Conservation (phyloP, 1,140 invertebrate species). For the Latrodectus geometricus region DNA sequence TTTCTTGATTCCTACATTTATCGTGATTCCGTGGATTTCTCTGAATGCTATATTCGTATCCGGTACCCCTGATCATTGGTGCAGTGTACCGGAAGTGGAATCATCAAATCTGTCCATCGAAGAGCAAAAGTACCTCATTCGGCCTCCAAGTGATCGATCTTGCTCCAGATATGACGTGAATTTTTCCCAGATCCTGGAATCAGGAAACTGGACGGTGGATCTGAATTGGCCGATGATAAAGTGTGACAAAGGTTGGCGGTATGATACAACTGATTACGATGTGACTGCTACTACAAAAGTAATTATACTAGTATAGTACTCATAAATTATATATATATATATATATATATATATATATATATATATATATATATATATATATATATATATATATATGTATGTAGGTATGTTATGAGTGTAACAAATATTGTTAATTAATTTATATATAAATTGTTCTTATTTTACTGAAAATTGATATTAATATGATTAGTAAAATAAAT, state of each 20-base stretch:
- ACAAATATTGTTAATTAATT: too few relatives aligned
- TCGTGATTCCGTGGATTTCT: not conserved
- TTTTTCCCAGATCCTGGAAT: not conserved
- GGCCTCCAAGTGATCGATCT: not conserved
- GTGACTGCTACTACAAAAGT: not conserved
- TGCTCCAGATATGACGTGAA: not conserved
- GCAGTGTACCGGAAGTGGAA: not conserved
- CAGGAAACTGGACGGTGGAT: not conserved
- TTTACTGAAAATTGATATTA: too few relatives aligned
- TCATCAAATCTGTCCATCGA: not conserved
- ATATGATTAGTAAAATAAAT: too few relatives aligned
- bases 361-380: constrained; percentile 4
- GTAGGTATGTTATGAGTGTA: not conserved
- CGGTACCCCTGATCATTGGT: not conserved
- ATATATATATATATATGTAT: constrained; percentile 2
- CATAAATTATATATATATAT: not conserved
- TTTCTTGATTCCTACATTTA: constrained; percentile 21
- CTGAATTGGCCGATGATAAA: not conserved
- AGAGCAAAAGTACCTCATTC: not conserved
- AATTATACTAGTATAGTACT: not conserved
- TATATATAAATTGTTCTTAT: too few relatives aligned
- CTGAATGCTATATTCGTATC: not conserved
- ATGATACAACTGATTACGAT: not conserved
- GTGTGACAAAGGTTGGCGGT: not conserved
- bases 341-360: constrained; percentile 4